Evolutionary conservation across 2,888 invertebrate species (phyloP), one percentile per base, ranked within the genome.

Genomic region (Drosophila phalerata): DNA sequence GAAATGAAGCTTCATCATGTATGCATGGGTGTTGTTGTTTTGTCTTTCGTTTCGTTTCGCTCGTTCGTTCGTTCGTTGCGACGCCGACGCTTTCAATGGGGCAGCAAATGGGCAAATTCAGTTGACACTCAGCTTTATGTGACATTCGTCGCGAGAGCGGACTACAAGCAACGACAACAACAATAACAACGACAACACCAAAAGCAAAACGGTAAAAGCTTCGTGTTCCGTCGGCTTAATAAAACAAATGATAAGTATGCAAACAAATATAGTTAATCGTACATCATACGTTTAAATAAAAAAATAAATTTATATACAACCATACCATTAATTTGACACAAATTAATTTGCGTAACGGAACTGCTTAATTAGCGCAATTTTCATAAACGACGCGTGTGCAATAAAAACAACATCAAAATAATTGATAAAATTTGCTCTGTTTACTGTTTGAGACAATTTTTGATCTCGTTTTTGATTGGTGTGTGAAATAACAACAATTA

Each of bases 81-180:
- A 62, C 61, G 77, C 63, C 78, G 51, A 76, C 70, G 76, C 76
- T 77, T 77, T 76, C 64, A 45, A 58, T 61, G 55, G 55, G 69
- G 65, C 57, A 57, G 73, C 70, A 62, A 68, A 73, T 57, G 70
- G 73, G 56, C 72, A 74, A 81, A 73, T 79, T 82, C 79, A 89
- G 88, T 88, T 81, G 77, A 81, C 77, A 87, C 79, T 78, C 89
- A 89, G 83, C 90, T 88, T 90, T 90, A 79, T 83, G 79, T 81
- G 86, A 86, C 87, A 88, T 69, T 84, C 76, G 84, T 83, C 86
- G 80, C 75, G 88, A 77, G 81, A 83, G 75, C 88, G 83, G 88
- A 83, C 71, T 40, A 68, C 67, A 75, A 75, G 66, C 63, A 55
- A 65, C 48, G 61, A 53, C 32, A 62, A 28, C 43, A 42, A 13